A percentile compares a stretch with the other conserved stretches of the same genome.
Evolutionary conservation across 2,113 vertebrate genomes (phyloP).

Genomic region (Falco punctatus): DNA sequence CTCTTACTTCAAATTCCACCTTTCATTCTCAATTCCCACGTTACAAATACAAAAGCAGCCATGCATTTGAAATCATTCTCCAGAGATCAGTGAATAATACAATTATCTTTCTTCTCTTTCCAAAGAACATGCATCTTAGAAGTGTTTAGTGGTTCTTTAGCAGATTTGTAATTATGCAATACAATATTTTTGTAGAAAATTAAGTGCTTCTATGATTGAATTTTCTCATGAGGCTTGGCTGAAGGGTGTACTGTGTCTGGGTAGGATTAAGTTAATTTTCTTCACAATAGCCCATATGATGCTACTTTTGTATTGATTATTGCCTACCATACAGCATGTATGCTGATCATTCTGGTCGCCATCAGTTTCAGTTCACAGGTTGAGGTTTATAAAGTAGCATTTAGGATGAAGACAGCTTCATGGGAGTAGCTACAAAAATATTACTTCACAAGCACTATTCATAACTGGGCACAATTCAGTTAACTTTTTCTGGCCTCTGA

Average conservation of each 20-base stretch:
- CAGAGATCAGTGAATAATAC: background rate
- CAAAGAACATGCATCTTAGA: background rate
- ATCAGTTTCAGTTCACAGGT: background rate
- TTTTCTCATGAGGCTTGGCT: background rate
- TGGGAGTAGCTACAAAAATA: background rate
- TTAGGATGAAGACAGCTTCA: background rate
- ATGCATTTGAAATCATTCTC: background rate
- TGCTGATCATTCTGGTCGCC: background rate
- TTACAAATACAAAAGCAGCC: background rate
- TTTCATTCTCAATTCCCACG: background rate
- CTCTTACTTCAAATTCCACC: background rate
- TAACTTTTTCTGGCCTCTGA: background rate
- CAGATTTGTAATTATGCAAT: background rate
- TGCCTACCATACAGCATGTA: background rate
- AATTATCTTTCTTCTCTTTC: background rate
- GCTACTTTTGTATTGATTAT: background rate
- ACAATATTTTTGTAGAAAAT: background rate
- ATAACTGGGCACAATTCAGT: background rate
- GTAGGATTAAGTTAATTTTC: background rate
- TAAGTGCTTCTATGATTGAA: background rate
- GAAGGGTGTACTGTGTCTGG: background rate
- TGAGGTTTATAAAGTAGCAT: background rate
- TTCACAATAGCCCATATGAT: background rate
- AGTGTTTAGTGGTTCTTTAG: background rate
- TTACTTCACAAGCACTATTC: background rate